A percentile compares a stretch with the other conserved stretches of the same genome.
phyloP scores from a whole-genome alignment of 35 echinoderm and acorn worm species.

The Apostichopus japonicus region DNA sequence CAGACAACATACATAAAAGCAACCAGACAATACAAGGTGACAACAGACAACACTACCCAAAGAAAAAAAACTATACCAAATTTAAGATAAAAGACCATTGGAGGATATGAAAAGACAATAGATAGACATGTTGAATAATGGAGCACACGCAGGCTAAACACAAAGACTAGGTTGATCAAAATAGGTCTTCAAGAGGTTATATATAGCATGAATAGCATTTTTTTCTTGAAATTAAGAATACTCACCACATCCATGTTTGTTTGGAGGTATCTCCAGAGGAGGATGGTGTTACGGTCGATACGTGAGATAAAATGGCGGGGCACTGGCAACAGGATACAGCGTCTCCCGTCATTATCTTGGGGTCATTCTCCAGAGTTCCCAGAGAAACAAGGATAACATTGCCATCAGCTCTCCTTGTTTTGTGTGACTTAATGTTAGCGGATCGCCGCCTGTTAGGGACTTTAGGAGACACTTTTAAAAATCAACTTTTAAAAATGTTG shows the following conservation, averaged over 20 bases:
- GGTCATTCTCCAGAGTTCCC: constrained; percentile 87
- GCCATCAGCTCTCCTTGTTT: constrained; percentile 62
- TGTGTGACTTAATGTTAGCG: background rate
- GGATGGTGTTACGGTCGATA: constrained; percentile 32
- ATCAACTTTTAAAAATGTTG: background rate
- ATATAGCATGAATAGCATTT: no score
- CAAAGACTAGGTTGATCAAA: no score
- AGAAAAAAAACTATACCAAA: no score
- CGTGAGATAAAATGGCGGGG: constrained; percentile 67
- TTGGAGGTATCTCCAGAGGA: constrained; percentile 11
- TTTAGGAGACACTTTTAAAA: no score
- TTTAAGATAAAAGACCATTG: no score
- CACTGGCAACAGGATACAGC: constrained; percentile 75
- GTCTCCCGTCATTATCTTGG: constrained; percentile 87
- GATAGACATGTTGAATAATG: no score
- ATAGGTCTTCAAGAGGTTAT: no score
- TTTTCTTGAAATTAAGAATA: background rate
- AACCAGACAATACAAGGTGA: no score
- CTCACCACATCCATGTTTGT: constrained; percentile 87
- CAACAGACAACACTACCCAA: no score
- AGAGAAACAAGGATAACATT: constrained; percentile 89
- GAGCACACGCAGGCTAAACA: no score
- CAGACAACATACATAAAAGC: no score
- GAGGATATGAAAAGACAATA: no score
- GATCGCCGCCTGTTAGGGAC: background rate